Conservation (phyloP, 2,113 vertebrate genomes). For the Stegastes partitus region DNA sequence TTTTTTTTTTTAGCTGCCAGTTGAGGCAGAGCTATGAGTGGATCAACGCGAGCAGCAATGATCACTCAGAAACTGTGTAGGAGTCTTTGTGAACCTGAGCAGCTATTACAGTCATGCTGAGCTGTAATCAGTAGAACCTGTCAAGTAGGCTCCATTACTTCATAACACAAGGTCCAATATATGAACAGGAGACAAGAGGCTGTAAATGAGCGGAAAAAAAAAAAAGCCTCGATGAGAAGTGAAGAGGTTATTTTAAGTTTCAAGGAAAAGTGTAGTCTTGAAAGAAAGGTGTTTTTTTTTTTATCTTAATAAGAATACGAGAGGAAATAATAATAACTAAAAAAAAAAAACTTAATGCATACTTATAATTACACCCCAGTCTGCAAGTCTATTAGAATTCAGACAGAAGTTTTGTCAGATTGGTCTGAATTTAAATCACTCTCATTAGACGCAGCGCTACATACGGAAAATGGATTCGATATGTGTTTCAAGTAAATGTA, state of each 20-base stretch:
- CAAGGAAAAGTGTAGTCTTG: constrained; percentile 26
- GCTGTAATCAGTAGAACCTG: constrained; percentile 55
- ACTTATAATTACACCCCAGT: constrained; percentile 45
- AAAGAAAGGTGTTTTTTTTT: constrained; percentile 23
- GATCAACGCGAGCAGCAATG: constrained; percentile 1
- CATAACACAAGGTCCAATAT: constrained; percentile 26
- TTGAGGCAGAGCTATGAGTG: constrained; percentile 20
- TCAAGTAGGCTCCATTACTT: constrained; percentile 30
- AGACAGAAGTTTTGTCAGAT: constrained; percentile 48
- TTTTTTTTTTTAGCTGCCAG: constrained; percentile 17
- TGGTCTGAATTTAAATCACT: constrained; percentile 50
- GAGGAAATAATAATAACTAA: constrained; percentile 1
- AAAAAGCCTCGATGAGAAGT: constrained; percentile 5
- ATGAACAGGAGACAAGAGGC: constrained; percentile 15
- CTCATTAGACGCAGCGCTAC: constrained; percentile 34
- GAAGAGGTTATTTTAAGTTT: constrained; percentile 34
- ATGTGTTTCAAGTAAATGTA: constrained; percentile 49
- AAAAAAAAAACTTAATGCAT: constrained; percentile 37
- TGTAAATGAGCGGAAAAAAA: constrained; percentile 36
- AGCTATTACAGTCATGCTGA: constrained; percentile 32
- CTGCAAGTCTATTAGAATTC: constrained; percentile 48
- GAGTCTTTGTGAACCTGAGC: constrained; percentile 30
- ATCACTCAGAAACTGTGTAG: constrained; percentile 25
- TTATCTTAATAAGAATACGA: constrained; percentile 31
- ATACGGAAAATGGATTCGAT: constrained; percentile 38